phyloP scores from a whole-genome alignment of 2,113 vertebrate species.

The Turnix velox region DNA sequence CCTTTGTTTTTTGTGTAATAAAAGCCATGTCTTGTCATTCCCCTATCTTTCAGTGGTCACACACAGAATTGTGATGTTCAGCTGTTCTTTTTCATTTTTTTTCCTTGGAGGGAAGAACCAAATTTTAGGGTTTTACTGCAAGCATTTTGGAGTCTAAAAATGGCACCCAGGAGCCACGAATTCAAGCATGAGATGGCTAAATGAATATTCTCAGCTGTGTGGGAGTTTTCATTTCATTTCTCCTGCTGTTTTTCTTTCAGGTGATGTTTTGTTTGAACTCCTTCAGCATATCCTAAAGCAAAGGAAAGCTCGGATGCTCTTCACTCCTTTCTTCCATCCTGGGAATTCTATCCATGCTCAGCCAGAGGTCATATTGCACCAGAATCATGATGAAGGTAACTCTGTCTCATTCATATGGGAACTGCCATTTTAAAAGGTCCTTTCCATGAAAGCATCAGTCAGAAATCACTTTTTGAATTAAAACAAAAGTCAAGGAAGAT shows the following conservation, averaged over 20 bases:
- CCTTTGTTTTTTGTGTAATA: not conserved
- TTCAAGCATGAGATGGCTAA: not conserved
- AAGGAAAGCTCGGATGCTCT: constrained; percentile 85
- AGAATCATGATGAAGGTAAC: constrained; percentile 92
- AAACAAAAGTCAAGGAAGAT: not conserved
- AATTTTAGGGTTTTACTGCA: not conserved
- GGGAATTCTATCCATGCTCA: constrained; percentile 88
- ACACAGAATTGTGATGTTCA: not conserved
- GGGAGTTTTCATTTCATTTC: constrained; percentile 28
- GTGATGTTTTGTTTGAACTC: constrained; percentile 96
- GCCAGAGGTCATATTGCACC: constrained; percentile 81
- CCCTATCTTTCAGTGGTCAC: not conserved
- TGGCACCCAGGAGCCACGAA: not conserved
- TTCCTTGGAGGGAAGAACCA: not conserved
- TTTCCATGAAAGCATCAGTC: not conserved
- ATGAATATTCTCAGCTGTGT: not conserved
- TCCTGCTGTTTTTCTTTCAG: constrained; percentile 69
- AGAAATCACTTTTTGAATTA: not conserved
- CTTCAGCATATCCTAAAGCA: constrained; percentile 98
- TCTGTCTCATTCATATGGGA: not conserved
- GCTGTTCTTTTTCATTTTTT: not conserved
- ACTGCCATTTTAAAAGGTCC: not conserved
- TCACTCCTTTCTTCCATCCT: constrained; percentile 88
- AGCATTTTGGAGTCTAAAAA: not conserved
- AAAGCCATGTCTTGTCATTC: not conserved